Percentiles rank a stretch among this genome's conserved stretches.
These are phyloP conservation scores for Cyanocitta stelleri DNA, from an alignment of 2,113 vertebrate species.

Conservation along the genomic window DNA sequence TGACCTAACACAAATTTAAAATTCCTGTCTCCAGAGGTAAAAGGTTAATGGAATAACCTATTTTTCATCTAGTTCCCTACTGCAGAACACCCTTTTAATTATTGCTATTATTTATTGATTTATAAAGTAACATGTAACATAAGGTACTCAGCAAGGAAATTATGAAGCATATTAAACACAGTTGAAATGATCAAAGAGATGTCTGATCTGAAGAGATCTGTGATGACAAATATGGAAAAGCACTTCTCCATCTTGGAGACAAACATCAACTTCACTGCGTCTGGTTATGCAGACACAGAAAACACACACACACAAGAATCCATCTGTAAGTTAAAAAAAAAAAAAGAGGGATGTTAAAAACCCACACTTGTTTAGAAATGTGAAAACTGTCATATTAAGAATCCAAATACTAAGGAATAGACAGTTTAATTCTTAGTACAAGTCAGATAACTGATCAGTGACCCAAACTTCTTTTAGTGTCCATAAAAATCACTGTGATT, in stretches of 20 bases:
- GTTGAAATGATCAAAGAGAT: constrained; percentile 50
- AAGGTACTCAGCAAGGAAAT: constrained; percentile 56
- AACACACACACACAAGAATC: background rate
- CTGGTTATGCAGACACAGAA: background rate
- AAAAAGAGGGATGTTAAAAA: background rate
- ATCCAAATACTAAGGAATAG: background rate
- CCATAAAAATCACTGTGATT: background rate
- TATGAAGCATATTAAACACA: constrained; percentile 34
- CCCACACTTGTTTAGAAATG: background rate
- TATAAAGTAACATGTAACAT: constrained; percentile 37
- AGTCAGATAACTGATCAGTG: background rate
- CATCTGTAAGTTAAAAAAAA: background rate
- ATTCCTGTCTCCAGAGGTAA: constrained; percentile 54
- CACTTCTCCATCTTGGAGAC: constrained; percentile 22
- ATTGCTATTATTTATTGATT: constrained; percentile 65
- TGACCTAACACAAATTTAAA: constrained; percentile 51
- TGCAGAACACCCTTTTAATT: constrained; percentile 45
- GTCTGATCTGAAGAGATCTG: constrained; percentile 44
- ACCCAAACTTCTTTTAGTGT: background rate
- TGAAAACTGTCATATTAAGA: background rate
- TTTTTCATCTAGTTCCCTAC: constrained; percentile 28
- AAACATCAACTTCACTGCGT: background rate
- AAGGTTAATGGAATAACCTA: constrained; percentile 65
- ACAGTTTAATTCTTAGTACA: background rate
- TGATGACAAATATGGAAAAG: constrained; percentile 42